phyloP scores from a whole-genome alignment of 2,888 invertebrate species.

The Drosophila melanosoma region DNA sequence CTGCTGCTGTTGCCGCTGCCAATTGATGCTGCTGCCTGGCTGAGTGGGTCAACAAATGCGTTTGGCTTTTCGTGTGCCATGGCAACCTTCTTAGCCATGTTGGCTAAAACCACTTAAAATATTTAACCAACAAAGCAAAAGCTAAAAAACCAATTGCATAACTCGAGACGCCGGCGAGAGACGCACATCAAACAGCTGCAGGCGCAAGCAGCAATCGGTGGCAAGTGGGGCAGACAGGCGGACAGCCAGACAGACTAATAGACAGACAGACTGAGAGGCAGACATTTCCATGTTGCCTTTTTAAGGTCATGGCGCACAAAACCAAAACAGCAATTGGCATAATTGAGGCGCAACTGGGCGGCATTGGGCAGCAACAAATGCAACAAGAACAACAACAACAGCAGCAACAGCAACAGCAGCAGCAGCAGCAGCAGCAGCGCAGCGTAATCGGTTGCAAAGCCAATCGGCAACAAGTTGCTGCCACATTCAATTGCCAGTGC shows the following conservation, averaged over 20 bases:
- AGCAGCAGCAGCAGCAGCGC: constrained; percentile 16
- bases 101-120: constrained; percentile 80
- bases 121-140: constrained; percentile 61
- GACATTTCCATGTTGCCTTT: constrained; percentile 80
- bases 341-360: constrained; percentile 71
- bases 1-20: background rate
- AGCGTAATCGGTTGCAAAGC: constrained; percentile 32
- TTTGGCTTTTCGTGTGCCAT: constrained; percentile 29
- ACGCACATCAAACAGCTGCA: constrained; percentile 72
- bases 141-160: constrained; percentile 60
- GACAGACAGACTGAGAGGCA: constrained; percentile 12
- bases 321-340: constrained; percentile 73
- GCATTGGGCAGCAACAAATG: constrained; percentile 23
- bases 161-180: constrained; percentile 54
- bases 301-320: constrained; percentile 76
- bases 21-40: constrained; percentile 26
- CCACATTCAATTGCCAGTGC: constrained; percentile 40
- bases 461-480: constrained; percentile 72
- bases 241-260: constrained; percentile 54
- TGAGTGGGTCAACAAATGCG: constrained; percentile 75
- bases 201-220: constrained; percentile 20
- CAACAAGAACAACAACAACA: constrained; percentile 29
- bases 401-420: constrained; percentile 19
- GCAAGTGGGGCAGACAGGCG: constrained; percentile 45
- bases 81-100: constrained; percentile 58